Base-by-base conservation (phyloP, 2,113 vertebrate genomes). In the Zingel zingel region DNA sequence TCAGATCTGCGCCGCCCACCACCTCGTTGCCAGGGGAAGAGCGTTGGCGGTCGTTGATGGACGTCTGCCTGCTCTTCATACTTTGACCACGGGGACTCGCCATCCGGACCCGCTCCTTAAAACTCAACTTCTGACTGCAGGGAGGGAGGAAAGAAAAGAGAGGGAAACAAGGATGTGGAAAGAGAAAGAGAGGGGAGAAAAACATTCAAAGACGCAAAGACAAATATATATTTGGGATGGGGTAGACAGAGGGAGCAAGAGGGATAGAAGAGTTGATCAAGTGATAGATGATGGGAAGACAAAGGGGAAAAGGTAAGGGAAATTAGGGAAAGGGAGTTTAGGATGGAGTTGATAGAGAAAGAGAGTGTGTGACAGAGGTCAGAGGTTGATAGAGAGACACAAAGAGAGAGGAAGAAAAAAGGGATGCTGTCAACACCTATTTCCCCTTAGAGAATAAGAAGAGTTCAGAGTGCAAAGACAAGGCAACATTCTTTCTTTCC, bases 41-140 rank as follows among this genome's bases (percentile, higher is more conserved):
- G 54, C 98, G 96, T 8, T 93, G 93, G 36, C 97, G 96, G 81
- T 99, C 98, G n/a, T 94, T 97, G 11, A 97, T 92, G 1, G 98
- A 97, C 15, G 96, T 95, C 84, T 99, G 98, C 76, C 98, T 95
- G 91, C 94, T 97, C 93, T 99, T 99, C 88, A 99, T 96, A 69
- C 97, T 98, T 88, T 99, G 98, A 84, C 98, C 98, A 19, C 98
- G 96, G 2, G 98, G 98, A 84, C 98, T 99, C 81, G 98, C 98
- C 97, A 99, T 98, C 74, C 98, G 97, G 23, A 99, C 98, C 0
- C 98, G 96, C 90, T 99, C 98, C 86, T 98, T 99, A 87, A 99
- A 99, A 93, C 98, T 99, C 86, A 99, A 90, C 94, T 99, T 99
- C 94, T 99, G 98, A 91, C 98, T 99, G 96, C 84, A 87, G 81